Evolutionary conservation across 2,888 invertebrate species (phyloP).

Genomic region (Allolobophora icterica): DNA sequence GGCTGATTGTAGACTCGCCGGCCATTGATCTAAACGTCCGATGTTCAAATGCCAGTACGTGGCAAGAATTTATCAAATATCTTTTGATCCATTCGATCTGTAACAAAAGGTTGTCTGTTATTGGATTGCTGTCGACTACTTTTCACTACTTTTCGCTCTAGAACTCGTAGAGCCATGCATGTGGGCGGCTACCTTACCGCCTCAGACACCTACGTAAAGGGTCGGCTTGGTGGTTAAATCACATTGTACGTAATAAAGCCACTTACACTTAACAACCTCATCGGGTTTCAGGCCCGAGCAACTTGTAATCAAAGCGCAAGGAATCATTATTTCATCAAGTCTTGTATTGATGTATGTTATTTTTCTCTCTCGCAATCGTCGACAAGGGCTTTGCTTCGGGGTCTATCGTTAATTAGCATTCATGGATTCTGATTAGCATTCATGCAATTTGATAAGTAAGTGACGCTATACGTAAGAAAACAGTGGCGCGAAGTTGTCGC

Average conservation of each 20-base stretch:
- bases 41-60: not conserved
- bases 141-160: too few species aligned
- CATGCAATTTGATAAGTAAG: too few species aligned
- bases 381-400: not conserved
- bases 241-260: not conserved
- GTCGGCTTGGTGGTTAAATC: not conserved
- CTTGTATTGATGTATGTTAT: not conserved
- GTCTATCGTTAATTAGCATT: not conserved
- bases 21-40: not conserved
- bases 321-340: constrained; percentile 21
- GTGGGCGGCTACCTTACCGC: not conserved
- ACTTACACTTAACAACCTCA: not conserved
- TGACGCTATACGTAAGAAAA: not conserved
- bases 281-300: constrained; percentile 26
- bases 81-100: not conserved
- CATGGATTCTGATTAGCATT: not conserved
- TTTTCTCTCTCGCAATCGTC: not conserved
- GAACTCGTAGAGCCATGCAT: not conserved
- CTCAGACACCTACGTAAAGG: not conserved
- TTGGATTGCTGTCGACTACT: not conserved
- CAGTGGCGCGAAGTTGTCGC: too few species aligned
- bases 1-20: not conserved
- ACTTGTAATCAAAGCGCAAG: constrained; percentile 34
- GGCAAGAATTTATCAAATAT: not conserved
- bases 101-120: not conserved